Percentiles rank a stretch among this genome's conserved stretches.
Conservation (phyloP, 2,888 invertebrate genomes). For the Drosophila atroscutellata region DNA sequence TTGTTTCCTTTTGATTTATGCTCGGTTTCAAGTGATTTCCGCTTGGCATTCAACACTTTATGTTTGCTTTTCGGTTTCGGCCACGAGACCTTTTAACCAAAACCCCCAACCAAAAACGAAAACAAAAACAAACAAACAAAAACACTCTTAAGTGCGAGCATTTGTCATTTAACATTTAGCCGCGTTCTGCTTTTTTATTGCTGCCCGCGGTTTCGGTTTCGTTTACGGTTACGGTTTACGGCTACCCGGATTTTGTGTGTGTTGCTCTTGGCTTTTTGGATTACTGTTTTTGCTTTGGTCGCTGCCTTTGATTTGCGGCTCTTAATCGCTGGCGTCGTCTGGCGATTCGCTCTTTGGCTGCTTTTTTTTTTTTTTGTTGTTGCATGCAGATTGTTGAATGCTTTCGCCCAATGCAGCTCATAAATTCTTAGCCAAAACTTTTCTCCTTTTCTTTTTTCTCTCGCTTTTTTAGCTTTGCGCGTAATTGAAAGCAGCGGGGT, state of each 20-base stretch:
- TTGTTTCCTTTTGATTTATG: conserved; percentile 78
- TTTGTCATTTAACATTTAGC: conserved; percentile 66
- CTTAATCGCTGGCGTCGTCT: conserved; percentile 76
- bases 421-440: conserved; percentile 60
- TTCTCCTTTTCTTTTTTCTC: background rate
- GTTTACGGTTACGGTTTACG: conserved; percentile 13
- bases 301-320: conserved; percentile 70
- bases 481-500: conserved; percentile 78
- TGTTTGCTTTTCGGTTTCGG: conserved; percentile 57
- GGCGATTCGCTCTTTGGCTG: conserved; percentile 41
- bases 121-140: background rate
- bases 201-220: conserved; percentile 39
- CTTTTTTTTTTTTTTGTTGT: conserved; percentile 14
- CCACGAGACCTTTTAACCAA: conserved; percentile 35
- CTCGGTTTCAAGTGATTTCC: conserved; percentile 80
- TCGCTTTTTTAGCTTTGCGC: conserved; percentile 28
- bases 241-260: conserved; percentile 20
- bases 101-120: background rate
- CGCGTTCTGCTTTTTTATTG: conserved; percentile 20
- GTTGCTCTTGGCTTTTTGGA: conserved; percentile 19
- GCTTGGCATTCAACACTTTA: conserved; percentile 75
- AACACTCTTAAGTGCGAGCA: conserved; percentile 55
- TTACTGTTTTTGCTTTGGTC: conserved; percentile 26
- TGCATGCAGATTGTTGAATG: conserved; percentile 50
- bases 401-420: conserved; percentile 63